These are phyloP conservation scores for Turritopsis dohrnii DNA, from an alignment of 30 jellyfish, hydroid and myxozoan genomes.

Conservation along the genomic window DNA sequence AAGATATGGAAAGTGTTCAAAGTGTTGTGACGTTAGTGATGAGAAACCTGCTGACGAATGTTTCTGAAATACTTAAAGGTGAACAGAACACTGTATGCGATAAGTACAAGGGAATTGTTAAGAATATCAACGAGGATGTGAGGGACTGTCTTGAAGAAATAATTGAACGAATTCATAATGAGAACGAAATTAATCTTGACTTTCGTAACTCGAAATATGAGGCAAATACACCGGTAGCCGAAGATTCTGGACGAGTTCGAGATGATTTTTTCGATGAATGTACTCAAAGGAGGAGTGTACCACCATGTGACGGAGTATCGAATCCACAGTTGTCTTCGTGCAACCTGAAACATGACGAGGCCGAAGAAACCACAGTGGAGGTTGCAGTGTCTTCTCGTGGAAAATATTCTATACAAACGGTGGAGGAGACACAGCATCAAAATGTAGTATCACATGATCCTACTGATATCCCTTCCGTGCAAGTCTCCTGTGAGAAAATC, in stretches of 20 bases:
- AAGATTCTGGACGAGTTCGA: background rate
- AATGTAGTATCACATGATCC: background rate
- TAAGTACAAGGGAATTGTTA: no score
- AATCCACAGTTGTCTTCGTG: no score
- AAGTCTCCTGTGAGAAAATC: background rate
- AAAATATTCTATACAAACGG: background rate
- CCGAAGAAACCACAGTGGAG: no score
- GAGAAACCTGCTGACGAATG: background rate
- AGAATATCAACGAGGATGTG: background rate
- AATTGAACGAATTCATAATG: background rate
- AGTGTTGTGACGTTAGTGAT: background rate
- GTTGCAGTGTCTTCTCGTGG: background rate
- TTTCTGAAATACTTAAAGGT: background rate
- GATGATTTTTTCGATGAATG: background rate
- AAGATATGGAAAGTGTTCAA: background rate
- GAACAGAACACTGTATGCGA: background rate
- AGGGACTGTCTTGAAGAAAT: background rate
- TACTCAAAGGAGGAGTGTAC: background rate
- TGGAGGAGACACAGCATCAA: background rate
- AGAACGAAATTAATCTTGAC: background rate
- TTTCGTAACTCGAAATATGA: background rate
- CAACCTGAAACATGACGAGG: no score
- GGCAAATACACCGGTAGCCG: background rate
- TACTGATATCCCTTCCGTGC: background rate
- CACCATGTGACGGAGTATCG: background rate